Evolutionary conservation across 2,113 vertebrate genomes (phyloP), one percentile per base, ranked within the genome.

Genomic region (Ascaphus truei): DNA sequence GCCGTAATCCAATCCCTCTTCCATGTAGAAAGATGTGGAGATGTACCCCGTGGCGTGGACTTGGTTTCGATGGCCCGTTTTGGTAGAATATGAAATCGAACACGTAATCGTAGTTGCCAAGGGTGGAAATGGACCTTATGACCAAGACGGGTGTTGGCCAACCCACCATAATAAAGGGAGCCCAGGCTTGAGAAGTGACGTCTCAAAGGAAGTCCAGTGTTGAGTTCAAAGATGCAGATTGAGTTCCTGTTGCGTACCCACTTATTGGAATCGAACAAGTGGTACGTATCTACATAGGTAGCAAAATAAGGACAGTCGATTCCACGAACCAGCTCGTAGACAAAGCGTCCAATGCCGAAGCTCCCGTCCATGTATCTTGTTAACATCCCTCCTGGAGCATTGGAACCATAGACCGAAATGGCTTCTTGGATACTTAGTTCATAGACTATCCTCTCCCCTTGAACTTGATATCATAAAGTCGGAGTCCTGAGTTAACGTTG

Each of bases 1-100:
- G 30, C 95, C 95, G 0, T 92, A 80, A 20, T 74, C 76, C 58
- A 81, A 60, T 29, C 73, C 84, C 0, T 81, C 87, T 0, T 76
- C 64, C 60, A 1, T 62, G 68, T 53, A 83, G 48, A 91, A 93
- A 4, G 93, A 91, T 0, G 96, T 92, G 13, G 86, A 89, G 2
- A 90, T 76, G 43, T 91, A 97, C 0, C 94, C 96, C 0, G 92
- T 94, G 25, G 94, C 91, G n/a, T 91, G 91, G 29, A 95, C 92
- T 45, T 93, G 26, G 88, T 88, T 72, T 96, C 93, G 0, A 98
- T 77, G 0, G 89, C 85, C 95, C 94, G 0, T 79, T 94, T 74
- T 95, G 92, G 73, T 95, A 86, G 75, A 95, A 91, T 50, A 93
- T 80, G 62, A 95, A 95, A 74, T 95, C 94, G 92, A 93, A 95